Evolutionary conservation across 2,797 vertebrate genomes (phyloP).

Genomic region (Amazona ochrocephala): DNA sequence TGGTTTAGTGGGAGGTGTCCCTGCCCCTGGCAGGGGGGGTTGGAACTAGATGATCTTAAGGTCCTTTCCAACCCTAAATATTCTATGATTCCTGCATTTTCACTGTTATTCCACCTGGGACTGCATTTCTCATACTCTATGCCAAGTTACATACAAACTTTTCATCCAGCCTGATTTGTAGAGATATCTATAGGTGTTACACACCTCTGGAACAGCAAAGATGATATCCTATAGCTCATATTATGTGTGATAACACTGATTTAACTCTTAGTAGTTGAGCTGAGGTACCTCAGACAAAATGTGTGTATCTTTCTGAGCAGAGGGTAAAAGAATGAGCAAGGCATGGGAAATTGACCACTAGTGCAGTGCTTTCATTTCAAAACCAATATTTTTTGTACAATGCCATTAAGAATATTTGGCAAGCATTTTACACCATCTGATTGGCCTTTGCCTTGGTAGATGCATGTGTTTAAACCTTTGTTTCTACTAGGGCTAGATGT

Average conservation of each 20-base stretch:
- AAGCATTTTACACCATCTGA: not conserved
- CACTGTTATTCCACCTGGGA: not conserved
- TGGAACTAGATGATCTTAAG: no score
- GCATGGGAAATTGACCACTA: not conserved
- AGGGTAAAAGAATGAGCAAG: not conserved
- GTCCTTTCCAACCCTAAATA: no score
- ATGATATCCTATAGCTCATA: not conserved
- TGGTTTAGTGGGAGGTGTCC: no score
- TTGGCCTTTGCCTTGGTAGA: not conserved
- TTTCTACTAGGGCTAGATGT: not conserved
- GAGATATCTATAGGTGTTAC: not conserved
- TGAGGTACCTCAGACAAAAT: not conserved
- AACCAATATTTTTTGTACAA: not conserved
- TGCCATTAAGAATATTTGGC: not conserved
- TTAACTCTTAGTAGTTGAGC: not conserved
- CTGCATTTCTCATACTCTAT: not conserved
- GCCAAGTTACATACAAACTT: not conserved
- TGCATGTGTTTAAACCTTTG: rapidly evolving
- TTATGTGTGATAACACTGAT: not conserved
- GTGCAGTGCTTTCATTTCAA: not conserved
- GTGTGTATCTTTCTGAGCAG: not conserved
- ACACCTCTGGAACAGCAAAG: not conserved
- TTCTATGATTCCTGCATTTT: not conserved
- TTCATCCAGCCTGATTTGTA: not conserved
- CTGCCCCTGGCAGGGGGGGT: no score